phyloP scores from a whole-genome alignment of 2,113 vertebrate species.

The Sinocyclocheilus rhinocerous region DNA sequence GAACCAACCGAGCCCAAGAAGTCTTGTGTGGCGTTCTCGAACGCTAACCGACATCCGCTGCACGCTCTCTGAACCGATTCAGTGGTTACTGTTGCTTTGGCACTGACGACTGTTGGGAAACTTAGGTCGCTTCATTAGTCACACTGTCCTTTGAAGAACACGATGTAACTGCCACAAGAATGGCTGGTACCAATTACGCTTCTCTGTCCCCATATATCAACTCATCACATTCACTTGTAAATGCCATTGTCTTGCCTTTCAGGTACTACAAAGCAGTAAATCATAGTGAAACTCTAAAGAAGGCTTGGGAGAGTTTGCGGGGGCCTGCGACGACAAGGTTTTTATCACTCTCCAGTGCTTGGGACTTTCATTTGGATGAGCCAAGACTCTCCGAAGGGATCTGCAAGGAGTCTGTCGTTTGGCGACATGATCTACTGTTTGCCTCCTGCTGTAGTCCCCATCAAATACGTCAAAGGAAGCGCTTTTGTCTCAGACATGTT shows the following conservation, averaged over 20 bases:
- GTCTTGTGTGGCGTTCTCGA: slow-evolving; percentile 39
- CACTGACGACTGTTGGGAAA: slow-evolving; percentile 35
- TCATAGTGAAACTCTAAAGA: slow-evolving; percentile 72
- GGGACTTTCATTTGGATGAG: slow-evolving; percentile 40
- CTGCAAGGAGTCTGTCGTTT: slow-evolving; percentile 23
- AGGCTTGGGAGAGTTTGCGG: slow-evolving; percentile 34
- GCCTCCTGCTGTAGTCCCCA: slow-evolving; percentile 15
- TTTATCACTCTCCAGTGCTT: slow-evolving; percentile 48
- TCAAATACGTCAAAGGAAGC: slow-evolving; percentile 23
- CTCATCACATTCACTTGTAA: slow-evolving; percentile 52
- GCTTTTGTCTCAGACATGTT: slow-evolving; percentile 26
- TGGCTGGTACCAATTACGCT: slow-evolving; percentile 49
- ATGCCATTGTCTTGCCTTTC: slow-evolving; percentile 62
- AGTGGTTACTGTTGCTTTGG: slow-evolving; percentile 39
- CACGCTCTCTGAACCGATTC: slow-evolving; percentile 57
- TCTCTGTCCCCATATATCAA: slow-evolving; percentile 46
- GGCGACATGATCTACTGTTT: slow-evolving; percentile 39
- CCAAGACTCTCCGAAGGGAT: slow-evolving; percentile 34
- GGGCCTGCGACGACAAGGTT: slow-evolving; percentile 28
- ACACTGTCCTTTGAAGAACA: slow-evolving; percentile 59
- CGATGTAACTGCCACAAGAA: slow-evolving; percentile 39
- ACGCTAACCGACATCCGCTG: slow-evolving; percentile 60
- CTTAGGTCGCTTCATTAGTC: slow-evolving; percentile 41
- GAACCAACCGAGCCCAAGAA: slow-evolving; percentile 42
- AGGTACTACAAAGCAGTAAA: slow-evolving; percentile 90